phyloP scores from a whole-genome alignment of 2,888 invertebrate genomes.

The Megamerina dolium region DNA sequence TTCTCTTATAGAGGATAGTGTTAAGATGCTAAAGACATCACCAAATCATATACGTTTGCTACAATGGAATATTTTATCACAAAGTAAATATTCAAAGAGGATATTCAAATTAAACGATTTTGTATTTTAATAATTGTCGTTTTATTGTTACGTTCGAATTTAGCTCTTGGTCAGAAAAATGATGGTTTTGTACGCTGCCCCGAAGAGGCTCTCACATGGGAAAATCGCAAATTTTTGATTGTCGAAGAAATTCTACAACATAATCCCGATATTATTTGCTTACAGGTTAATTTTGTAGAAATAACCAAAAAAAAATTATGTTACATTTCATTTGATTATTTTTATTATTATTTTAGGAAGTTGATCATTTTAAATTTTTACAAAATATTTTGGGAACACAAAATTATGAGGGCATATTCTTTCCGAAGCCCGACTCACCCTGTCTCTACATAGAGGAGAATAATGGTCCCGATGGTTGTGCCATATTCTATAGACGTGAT shows the following conservation, averaged over 20 bases:
- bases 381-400: conserved; percentile 57
- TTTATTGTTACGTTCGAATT: not conserved
- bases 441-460: conserved; percentile 66
- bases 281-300: conserved; percentile 56
- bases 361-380: conserved; percentile 68
- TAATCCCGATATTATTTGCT: conserved; percentile 64
- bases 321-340: not conserved
- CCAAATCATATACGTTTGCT: conserved; percentile 55
- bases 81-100: conserved; percentile 52
- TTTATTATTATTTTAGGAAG: conserved; percentile 53
- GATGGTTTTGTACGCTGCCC: conserved; percentile 70
- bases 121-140: conserved; percentile 3
- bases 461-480: conserved; percentile 74
- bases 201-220: conserved; percentile 64
- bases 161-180: conserved; percentile 63
- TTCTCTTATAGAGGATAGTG: conserved; percentile 49
- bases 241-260: conserved; percentile 65
- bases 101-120: conserved; percentile 5
- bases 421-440: conserved; percentile 72
- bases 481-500: conserved; percentile 62
- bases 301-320: not conserved
- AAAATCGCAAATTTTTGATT: conserved; percentile 59
- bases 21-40: conserved; percentile 49
- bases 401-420: conserved; percentile 64
- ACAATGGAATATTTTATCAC: conserved; percentile 68